These are phyloP conservation scores for Ypsolopha sequella DNA, from an alignment of 2,888 invertebrate species.

Conservation along the genomic window DNA sequence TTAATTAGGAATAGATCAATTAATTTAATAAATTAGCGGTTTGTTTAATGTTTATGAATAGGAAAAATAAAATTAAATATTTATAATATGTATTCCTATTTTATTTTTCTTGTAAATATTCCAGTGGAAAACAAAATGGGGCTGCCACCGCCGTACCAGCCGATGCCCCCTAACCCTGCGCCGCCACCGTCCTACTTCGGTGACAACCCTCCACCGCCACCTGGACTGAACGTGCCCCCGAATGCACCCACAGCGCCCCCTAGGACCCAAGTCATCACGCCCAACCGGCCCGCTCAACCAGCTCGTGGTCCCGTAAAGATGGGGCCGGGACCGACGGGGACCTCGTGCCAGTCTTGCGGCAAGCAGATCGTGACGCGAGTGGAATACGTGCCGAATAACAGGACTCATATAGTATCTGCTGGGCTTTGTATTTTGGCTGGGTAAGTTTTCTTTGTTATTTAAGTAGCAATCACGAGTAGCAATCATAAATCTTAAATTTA, in stretches of 20 bases:
- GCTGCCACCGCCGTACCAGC: constrained; percentile 55
- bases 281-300: constrained; percentile 15
- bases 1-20: no score
- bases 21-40: no score
- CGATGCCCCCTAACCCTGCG: constrained; percentile 39
- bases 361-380: constrained; percentile 51
- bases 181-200: constrained; percentile 61
- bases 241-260: constrained; percentile 32
- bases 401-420: constrained; percentile 57
- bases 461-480: no score
- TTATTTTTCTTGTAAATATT: constrained; percentile 14
- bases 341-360: constrained; percentile 46
- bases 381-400: constrained; percentile 54
- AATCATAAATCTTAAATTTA: no score
- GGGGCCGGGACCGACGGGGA: constrained; percentile 55
- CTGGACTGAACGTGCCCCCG: constrained; percentile 30
- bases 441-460: constrained; percentile 23
- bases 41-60: no score
- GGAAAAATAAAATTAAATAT: no score
- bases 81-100: no score
- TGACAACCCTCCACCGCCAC: constrained; percentile 45
- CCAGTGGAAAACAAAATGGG: constrained; percentile 67
- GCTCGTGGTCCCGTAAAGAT: constrained; percentile 24
- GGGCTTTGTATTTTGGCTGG: constrained; percentile 55
- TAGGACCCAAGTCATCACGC: constrained; percentile 46